A percentile compares a stretch with the other conserved stretches of the same genome.
These are phyloP conservation scores for Chloroclysta siterata DNA, from an alignment of 2,888 invertebrate species.

Conservation along the genomic window DNA sequence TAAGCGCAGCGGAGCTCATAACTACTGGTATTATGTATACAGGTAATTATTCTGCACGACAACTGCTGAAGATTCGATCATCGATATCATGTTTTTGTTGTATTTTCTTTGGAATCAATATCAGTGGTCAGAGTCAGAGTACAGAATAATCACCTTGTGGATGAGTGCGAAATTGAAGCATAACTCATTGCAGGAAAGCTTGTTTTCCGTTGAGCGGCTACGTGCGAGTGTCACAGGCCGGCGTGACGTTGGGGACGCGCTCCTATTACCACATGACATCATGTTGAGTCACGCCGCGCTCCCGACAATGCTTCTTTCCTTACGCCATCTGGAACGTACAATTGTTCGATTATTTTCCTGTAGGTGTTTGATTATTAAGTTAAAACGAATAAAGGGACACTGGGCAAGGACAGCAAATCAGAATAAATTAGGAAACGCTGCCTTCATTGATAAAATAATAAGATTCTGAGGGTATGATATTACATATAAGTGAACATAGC, in stretches of 20 bases:
- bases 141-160: neutral
- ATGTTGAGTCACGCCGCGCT: constrained; percentile 72
- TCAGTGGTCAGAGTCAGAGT: constrained; percentile 1
- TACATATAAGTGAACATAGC: too few species aligned
- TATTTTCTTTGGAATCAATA: constrained; percentile 6
- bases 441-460: neutral
- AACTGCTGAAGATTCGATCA: constrained; percentile 3
- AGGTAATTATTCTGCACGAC: constrained; percentile 4
- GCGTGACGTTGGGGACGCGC: constrained; percentile 70
- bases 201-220: constrained; percentile 2
- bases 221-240: constrained; percentile 15
- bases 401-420: neutral
- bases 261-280: constrained; percentile 79
- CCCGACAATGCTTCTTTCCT: constrained; percentile 56
- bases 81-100: constrained; percentile 3
- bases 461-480: neutral
- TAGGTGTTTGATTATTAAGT: neutral
- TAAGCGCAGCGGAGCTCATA: constrained; percentile 1
- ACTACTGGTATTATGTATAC: neutral
- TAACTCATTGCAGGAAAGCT: neutral
- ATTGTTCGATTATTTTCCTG: constrained; percentile 41
- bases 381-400: too few species aligned
- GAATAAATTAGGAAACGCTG: neutral
- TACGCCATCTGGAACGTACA: constrained; percentile 64
- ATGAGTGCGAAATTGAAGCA: constrained; percentile 4